Evolutionary conservation across 2,888 invertebrate genomes (phyloP).

Genomic region (Synergus japonicus): DNA sequence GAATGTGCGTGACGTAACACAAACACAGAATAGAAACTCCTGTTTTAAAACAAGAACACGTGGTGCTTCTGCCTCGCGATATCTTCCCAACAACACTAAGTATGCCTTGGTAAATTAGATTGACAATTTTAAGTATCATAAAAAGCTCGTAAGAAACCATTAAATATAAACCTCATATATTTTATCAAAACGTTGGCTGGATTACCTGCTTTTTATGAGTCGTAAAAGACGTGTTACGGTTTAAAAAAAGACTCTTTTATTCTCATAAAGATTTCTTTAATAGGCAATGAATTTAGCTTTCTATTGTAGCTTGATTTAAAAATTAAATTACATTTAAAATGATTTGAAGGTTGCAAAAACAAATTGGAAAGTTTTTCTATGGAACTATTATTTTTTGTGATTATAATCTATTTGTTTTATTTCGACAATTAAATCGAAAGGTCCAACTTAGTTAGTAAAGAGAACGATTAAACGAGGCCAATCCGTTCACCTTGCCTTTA

Average conservation of each 20-base stretch:
- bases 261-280: background rate
- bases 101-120: background rate
- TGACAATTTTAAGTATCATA: background rate
- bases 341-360: background rate
- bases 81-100: background rate
- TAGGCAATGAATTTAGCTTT: background rate
- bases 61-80: background rate
- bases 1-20: slow-evolving; percentile 8
- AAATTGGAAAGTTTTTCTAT: background rate
- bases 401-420: slow-evolving; percentile 12
- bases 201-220: background rate
- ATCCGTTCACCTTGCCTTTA: slow-evolving; percentile 23
- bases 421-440: background rate
- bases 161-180: background rate
- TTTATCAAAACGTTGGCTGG: background rate
- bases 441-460: slow-evolving; percentile 12
- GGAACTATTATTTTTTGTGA: background rate
- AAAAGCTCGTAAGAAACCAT: background rate
- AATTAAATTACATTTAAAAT: background rate
- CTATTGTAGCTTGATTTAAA: background rate
- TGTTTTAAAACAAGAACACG: slow-evolving; percentile 26
- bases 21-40: background rate
- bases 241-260: background rate
- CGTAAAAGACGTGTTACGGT: background rate
- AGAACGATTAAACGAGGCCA: slow-evolving; percentile 15